Evolutionary conservation across 1,140 invertebrate species (phyloP).

Genomic region (Lysiphlebus fabarum): DNA sequence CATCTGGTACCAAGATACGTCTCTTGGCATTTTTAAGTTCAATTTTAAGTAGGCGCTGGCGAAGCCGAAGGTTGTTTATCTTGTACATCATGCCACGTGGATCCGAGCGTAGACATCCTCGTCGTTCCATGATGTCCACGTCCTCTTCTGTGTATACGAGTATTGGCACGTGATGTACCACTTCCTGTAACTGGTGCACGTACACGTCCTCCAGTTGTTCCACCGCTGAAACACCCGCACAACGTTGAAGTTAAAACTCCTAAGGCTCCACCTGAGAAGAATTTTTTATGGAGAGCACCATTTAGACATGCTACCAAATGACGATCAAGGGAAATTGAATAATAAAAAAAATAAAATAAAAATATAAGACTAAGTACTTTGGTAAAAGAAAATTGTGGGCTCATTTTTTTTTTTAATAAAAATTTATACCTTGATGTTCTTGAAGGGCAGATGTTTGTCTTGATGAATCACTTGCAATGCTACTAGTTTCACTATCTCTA

Average conservation of each 20-base stretch:
- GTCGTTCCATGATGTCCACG: constrained; percentile 57
- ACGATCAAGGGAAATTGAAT: too few species aligned
- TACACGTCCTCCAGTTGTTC: constrained; percentile 45
- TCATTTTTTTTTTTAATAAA: too few species aligned
- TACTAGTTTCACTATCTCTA: constrained; percentile 80
- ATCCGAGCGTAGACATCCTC: constrained; percentile 50
- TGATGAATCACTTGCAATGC: constrained; percentile 73
- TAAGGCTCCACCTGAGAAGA: constrained; percentile 54
- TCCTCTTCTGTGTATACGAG: constrained; percentile 58
- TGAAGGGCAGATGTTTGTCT: constrained; percentile 64
- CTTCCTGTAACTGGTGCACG: constrained; percentile 41
- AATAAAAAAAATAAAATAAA: too few species aligned
- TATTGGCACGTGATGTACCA: constrained; percentile 40
- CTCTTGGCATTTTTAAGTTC: constrained; percentile 56
- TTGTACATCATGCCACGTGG: constrained; percentile 52
- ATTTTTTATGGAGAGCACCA: constrained; percentile 42
- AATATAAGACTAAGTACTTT: neutral
- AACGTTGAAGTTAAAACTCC: constrained; percentile 55
- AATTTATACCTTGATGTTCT: constrained; percentile 53
- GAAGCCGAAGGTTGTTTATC: constrained; percentile 56
- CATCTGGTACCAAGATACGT: constrained; percentile 54
- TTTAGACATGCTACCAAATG: neutral
- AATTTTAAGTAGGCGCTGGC: constrained; percentile 58
- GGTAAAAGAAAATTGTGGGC: too few species aligned
- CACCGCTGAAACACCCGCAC: constrained; percentile 56